These are phyloP conservation scores for Solenopsis fugax DNA, from an alignment of 1,140 invertebrate genomes.

Conservation along the genomic window DNA sequence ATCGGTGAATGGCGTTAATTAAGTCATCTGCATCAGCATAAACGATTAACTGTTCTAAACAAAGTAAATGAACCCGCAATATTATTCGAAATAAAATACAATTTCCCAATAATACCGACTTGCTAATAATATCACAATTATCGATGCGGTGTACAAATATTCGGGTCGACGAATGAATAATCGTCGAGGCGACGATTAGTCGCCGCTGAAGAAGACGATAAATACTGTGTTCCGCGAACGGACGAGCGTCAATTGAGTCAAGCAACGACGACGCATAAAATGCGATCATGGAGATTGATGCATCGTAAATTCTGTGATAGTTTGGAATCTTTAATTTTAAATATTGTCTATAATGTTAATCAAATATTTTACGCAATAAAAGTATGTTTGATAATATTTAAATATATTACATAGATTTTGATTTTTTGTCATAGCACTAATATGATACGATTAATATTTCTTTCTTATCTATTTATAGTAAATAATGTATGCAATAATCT, in stretches of 20 bases:
- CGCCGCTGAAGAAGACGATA: not conserved
- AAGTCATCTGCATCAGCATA: not conserved
- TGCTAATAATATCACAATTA: not conserved
- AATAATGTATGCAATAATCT: no score
- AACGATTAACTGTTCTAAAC: not conserved
- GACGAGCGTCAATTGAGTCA: constrained; percentile 20
- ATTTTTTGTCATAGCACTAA: no score
- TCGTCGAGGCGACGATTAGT: not conserved
- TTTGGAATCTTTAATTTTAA: not conserved
- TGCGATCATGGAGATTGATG: constrained; percentile 16
- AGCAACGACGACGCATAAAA: not conserved
- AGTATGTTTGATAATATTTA: no score
- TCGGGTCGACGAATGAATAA: not conserved
- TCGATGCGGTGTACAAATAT: not conserved
- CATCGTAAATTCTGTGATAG: not conserved
- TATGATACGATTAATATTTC: no score
- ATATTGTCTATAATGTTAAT: no score
- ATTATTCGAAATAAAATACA: not conserved
- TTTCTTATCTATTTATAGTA: no score
- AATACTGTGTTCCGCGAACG: not conserved
- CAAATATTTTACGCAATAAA: no score
- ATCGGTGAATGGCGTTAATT: not conserved
- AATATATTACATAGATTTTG: no score
- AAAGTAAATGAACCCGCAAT: not conserved
- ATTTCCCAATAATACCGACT: not conserved